phyloP scores from a whole-genome alignment of 2,888 invertebrate genomes.

The Drosophila cognata region DNA sequence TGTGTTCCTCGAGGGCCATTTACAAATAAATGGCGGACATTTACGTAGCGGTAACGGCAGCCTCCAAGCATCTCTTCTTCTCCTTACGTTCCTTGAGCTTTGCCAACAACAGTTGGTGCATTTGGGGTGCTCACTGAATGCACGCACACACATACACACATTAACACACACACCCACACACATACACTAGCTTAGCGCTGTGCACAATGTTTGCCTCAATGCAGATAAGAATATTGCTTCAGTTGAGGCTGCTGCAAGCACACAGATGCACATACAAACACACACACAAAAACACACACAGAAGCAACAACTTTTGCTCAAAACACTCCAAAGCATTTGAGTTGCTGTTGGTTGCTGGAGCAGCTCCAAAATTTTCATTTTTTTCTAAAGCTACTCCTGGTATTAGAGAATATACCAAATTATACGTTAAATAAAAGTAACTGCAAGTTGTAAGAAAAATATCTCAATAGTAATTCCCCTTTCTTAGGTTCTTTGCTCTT shows the following conservation, averaged over 20 bases:
- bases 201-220: slow-evolving; percentile 67
- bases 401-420: neutral
- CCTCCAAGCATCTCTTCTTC: slow-evolving; percentile 15
- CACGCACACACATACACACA: slow-evolving; percentile 23
- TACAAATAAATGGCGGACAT: slow-evolving; percentile 79
- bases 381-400: neutral
- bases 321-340: slow-evolving; percentile 50
- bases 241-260: slow-evolving; percentile 51
- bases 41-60: slow-evolving; percentile 56
- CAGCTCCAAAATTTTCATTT: slow-evolving; percentile 33
- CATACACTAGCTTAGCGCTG: slow-evolving; percentile 11
- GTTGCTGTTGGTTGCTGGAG: slow-evolving; percentile 33
- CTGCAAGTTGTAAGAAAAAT: neutral
- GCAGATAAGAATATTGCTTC: slow-evolving; percentile 78
- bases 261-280: slow-evolving; percentile 23
- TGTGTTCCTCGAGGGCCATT: slow-evolving; percentile 66
- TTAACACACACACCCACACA: slow-evolving; percentile 10
- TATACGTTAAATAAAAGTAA: neutral
- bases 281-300: neutral
- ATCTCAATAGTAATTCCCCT: neutral
- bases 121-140: slow-evolving; percentile 43
- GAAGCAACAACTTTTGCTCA: slow-evolving; percentile 43
- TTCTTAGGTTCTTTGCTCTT: neutral
- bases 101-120: slow-evolving; percentile 64
- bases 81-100: slow-evolving; percentile 36